Base-by-base conservation (phyloP, 2,113 vertebrate genomes). In the Triplophysa tibetana region DNA sequence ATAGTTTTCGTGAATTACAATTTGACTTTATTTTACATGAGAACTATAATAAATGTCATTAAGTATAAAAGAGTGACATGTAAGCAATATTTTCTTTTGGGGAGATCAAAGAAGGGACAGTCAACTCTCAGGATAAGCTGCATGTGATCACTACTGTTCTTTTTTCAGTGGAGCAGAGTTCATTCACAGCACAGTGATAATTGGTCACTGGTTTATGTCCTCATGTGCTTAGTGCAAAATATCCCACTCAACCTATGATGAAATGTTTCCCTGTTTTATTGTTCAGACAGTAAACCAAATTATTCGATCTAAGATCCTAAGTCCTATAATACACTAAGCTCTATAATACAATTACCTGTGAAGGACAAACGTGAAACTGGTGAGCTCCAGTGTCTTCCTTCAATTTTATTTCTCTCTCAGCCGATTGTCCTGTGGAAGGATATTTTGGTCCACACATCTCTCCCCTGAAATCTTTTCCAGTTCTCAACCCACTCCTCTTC, bases 391-490 rank as follows among this genome's bases (percentile, higher is more conserved):
- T 69, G 63, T 75, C 83, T 86, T 54, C 82, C 86, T 84, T 82
- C 60, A 60, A 74, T 86, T 81, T 86, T 79, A 81, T 86, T 87
- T 83, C 81, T 70, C 82, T 48, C 85, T 82, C 23, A 62, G 38
- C 56, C 62, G 70, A 89, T 88, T 91, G 89, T 91, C 85, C 81
- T 91, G 87, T 86, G 63, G 33, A 83, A 2, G 75, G 90, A 89
- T 93, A 94, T 94, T 94, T 93, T 79, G 84, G 89, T 68, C 78
- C 54, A 84, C 75, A 77, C 72, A 29, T 78, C 78, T 86, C 86
- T 82, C 78, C 66, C 77, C 63, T 13, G 17, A 64, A 75, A 61
- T 60, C 17, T 48, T 56, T 61, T 74, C 68, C 50, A 41, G 69
- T 85, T 78, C 70, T 75, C 61, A 80, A 45, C 43, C 90, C 90